phyloP scores from a whole-genome alignment of 1,140 invertebrate species.

The Bombus breviceps region DNA sequence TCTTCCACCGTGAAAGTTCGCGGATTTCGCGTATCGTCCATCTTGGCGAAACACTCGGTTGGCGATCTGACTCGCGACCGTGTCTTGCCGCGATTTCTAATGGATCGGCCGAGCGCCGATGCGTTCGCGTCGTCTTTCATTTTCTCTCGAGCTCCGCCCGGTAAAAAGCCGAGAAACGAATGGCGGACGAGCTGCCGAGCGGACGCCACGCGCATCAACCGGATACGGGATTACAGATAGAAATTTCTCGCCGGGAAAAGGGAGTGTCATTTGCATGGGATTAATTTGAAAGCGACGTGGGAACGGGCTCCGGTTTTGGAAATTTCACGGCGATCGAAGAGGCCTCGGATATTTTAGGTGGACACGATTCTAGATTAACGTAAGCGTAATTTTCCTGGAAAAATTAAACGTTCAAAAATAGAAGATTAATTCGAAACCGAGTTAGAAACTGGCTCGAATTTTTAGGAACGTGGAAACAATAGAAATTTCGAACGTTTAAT shows the following conservation, averaged over 20 bases:
- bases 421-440: too few relatives aligned
- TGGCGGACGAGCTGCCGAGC: too few relatives aligned
- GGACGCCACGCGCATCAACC: too few relatives aligned
- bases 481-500: too few relatives aligned
- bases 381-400: too few relatives aligned
- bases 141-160: background rate
- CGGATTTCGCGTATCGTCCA: constrained; percentile 41
- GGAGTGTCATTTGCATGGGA: background rate
- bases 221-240: background rate
- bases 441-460: too few relatives aligned
- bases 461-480: too few relatives aligned
- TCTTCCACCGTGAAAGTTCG: background rate
- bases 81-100: background rate
- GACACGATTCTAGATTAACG: too few relatives aligned
- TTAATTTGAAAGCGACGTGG: background rate
- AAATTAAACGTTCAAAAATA: too few relatives aligned
- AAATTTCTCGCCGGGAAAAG: background rate
- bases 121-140: background rate
- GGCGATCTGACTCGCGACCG: background rate
- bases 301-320: background rate
- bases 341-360: too few relatives aligned
- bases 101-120: background rate
- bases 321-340: background rate
- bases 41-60: constrained; percentile 3
- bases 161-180: background rate